Base-by-base conservation (phyloP, 2,797 vertebrate species). In the Arrhamphus sclerolepis region DNA sequence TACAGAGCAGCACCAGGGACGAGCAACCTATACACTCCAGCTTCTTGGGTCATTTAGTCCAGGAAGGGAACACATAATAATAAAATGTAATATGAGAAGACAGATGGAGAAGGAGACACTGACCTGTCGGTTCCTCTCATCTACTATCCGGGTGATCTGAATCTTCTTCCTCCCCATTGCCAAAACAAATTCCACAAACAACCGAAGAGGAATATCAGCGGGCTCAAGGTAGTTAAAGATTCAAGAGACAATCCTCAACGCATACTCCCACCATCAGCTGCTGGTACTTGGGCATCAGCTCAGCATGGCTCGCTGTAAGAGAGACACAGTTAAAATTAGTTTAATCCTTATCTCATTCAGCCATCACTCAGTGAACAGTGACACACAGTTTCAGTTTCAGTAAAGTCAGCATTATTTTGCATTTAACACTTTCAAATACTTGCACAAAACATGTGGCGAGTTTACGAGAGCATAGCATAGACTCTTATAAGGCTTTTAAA, bases 81-180 rank as follows among this genome's bases (percentile, higher is more conserved):
- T 18, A 16, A 34, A 3, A 28, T 3, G 8, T 10, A 1, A 52
- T 46, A 20, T 11, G 28, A 31, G 17, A 39, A 18, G 38, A 31
- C 8, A 55, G 18, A 47, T n/a, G 28, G 20, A 29, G 34, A 40
- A 28, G n/a, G 40, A 54, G 40, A 66, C 38, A 67, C 75, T 58
- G 80, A 99, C 97, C 96, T 98, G 97, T 70, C 97, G 93, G 91
- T 98, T 99, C 87, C 97, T 94, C 83, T 99, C 97, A 66, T 99
- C 97, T 78, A 96, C 92, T 73, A 98, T 99, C 83, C 96, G 92
- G 4, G 95, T 96, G 90, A 99, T 98, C 87, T 98, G 96, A 89
- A 98, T 99, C 94, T 99, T 99, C 92, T 96, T 99, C 73, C 97
- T 94, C 87, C 97, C 97, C 97, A 99, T 99, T 90, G 91, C 93